These are phyloP conservation scores for Anthopleura xanthogrammica DNA, from an alignment of 92 coral and sea anemone genomes.

Conservation along the genomic window DNA sequence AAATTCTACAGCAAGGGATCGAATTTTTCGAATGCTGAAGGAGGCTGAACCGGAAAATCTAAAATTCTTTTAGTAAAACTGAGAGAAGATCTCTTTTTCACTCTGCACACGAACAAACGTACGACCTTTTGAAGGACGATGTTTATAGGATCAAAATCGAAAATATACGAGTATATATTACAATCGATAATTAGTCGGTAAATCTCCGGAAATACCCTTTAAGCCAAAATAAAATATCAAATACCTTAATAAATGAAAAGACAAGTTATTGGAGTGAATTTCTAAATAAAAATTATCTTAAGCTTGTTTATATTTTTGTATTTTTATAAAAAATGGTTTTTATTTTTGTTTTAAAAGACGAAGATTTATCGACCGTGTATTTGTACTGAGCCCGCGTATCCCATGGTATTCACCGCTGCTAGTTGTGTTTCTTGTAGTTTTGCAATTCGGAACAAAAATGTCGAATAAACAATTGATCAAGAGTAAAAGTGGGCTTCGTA, in stretches of 20 bases:
- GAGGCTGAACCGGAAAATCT: not conserved
- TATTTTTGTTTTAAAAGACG: not conserved
- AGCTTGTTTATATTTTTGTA: not conserved
- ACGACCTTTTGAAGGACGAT: not conserved
- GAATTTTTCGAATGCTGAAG: not conserved
- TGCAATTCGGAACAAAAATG: constrained; percentile 39
- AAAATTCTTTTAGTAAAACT: not conserved
- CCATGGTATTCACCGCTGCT: constrained; percentile 19
- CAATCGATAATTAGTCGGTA: constrained; percentile 16
- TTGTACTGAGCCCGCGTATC: constrained; percentile 17
- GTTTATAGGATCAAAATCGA: not conserved
- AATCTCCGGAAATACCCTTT: not conserved
- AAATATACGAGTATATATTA: not conserved
- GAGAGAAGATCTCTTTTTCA: not conserved
- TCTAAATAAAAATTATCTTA: not conserved
- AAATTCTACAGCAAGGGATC: not conserved
- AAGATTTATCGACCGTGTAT: constrained; percentile 6
- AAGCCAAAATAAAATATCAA: not conserved
- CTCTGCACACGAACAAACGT: not conserved
- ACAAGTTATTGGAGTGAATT: not conserved
- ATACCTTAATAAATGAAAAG: not conserved
- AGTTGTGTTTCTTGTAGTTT: not conserved
- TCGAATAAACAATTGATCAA: constrained; percentile 86
- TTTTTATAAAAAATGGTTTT: not conserved
- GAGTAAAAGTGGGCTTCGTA: constrained; percentile 95